These are phyloP conservation scores for Achroia grisella DNA, from an alignment of 1,140 invertebrate species.

Conservation along the genomic window DNA sequence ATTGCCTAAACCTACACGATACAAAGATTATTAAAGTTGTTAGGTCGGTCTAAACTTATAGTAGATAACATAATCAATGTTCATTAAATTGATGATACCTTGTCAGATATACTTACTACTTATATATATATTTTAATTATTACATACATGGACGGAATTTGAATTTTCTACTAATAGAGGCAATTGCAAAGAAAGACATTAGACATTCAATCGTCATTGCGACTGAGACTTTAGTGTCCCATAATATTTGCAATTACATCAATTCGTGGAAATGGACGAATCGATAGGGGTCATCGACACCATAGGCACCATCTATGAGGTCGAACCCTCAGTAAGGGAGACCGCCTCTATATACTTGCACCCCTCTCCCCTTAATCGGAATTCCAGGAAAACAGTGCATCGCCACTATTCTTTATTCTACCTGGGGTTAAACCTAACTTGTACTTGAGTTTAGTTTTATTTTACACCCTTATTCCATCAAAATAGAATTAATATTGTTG, in stretches of 20 bases:
- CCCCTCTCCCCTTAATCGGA: slow-evolving; percentile 37
- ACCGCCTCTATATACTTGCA: slow-evolving; percentile 46
- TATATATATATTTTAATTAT: no score
- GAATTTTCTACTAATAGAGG: slow-evolving; percentile 10
- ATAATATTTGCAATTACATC: slow-evolving; percentile 48
- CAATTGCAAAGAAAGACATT: slow-evolving; percentile 4
- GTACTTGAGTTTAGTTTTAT: background rate
- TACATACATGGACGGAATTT: slow-evolving; percentile 24
- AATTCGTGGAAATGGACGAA: slow-evolving; percentile 50
- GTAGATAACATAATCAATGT: no score
- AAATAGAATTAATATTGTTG: no score
- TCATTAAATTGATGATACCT: no score
- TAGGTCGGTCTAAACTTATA: no score
- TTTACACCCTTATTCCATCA: background rate
- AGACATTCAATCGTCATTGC: slow-evolving; percentile 1
- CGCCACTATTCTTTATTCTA: slow-evolving; percentile 46
- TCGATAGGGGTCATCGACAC: slow-evolving; percentile 68
- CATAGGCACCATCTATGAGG: slow-evolving; percentile 55
- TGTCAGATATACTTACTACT: no score
- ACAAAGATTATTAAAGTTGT: no score
- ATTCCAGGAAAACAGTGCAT: slow-evolving; percentile 60
- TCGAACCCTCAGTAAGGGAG: slow-evolving; percentile 53
- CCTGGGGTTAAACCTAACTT: slow-evolving; percentile 21
- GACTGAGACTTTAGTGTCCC: slow-evolving; percentile 3
- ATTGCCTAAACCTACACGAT: no score